phyloP scores from a whole-genome alignment of 2,113 vertebrate species.

The Scartelaos histophorus region DNA sequence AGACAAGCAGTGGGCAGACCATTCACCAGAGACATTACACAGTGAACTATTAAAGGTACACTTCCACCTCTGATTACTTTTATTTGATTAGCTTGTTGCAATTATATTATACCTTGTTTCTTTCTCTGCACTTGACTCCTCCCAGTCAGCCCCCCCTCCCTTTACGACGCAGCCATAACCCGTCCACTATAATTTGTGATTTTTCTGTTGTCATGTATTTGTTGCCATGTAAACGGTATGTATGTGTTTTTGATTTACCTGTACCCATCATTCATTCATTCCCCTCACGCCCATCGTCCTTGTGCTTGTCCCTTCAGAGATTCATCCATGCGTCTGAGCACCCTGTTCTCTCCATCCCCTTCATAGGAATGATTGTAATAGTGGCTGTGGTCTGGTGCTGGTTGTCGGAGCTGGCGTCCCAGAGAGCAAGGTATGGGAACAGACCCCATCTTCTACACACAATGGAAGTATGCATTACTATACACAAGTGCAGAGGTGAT shows the following conservation, averaged over 20 bases:
- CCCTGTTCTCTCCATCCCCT: conserved; percentile 84
- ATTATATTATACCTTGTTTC: conserved; percentile 38
- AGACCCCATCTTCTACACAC: conserved; percentile 49
- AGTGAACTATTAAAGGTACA: background rate
- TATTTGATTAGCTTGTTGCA: conserved; percentile 47
- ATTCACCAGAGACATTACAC: no score
- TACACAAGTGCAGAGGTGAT: background rate
- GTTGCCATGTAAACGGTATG: background rate
- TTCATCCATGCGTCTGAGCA: conserved; percentile 81
- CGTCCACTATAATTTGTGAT: conserved; percentile 27
- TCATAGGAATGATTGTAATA: conserved; percentile 92
- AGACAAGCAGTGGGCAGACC: no score
- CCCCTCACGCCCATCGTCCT: conserved; percentile 64
- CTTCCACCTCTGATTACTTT: conserved; percentile 27
- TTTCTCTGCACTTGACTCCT: conserved; percentile 33
- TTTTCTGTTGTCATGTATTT: conserved; percentile 19
- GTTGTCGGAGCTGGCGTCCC: conserved; percentile 88
- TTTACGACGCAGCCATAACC: conserved; percentile 32
- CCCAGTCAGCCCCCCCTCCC: conserved; percentile 18
- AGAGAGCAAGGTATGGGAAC: conserved; percentile 83
- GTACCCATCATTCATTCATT: conserved; percentile 51
- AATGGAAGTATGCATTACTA: background rate
- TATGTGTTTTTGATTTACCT: conserved; percentile 48
- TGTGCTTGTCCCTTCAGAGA: conserved; percentile 76
- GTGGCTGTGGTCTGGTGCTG: conserved; percentile 91